Base-by-base conservation (phyloP, 2,113 vertebrate species). In the Rhinogobius similis region DNA sequence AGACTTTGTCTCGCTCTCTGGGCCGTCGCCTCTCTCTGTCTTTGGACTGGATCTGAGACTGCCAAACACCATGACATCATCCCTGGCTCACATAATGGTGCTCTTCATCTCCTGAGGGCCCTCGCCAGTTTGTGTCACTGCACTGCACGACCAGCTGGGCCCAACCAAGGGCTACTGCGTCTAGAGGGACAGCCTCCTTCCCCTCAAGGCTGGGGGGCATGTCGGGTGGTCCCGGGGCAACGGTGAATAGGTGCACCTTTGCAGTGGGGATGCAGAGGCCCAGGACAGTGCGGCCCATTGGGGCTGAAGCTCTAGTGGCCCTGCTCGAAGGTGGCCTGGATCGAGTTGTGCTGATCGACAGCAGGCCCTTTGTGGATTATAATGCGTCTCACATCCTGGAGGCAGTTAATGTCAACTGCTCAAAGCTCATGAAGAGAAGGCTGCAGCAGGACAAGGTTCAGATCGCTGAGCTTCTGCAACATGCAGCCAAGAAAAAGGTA, bases 401-500 rank as follows among this genome's bases (percentile, higher is more conserved):
- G 86, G 96, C 97, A 14, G 92, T 98, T 79, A 98, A 96, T 76
- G 95, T 98, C 83, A 97, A 98, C 94, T 97, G 96, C 88, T 99
- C 97, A 86, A 98, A 98, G 89, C 95, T 99, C 65, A 97, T 99
- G 96, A 98, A 97, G 91, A 93, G 97, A 79, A 92, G 97, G 86
- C 92, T 99, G 86, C 96, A 96, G 86, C 97, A 98, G 90, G 97
- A 98, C 91, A 98, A 98, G 69, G 95, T 98, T 79, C 87, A 95
- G 89, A 96, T 99, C 78, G 83, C 92, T 0, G 97, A 99, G 73
- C 96, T 99, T 62, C 95, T 99, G 89, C 96, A 97, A 85, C 96
- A 98, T 84, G 96, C 95, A 0, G 95, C 96, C 58, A 96, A 95
- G 83, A 95, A 95, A 59, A 95, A 97, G 96, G 97, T 97, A 82